phyloP scores from a whole-genome alignment of 2,113 vertebrate genomes.

The Hipposideros armiger region DNA sequence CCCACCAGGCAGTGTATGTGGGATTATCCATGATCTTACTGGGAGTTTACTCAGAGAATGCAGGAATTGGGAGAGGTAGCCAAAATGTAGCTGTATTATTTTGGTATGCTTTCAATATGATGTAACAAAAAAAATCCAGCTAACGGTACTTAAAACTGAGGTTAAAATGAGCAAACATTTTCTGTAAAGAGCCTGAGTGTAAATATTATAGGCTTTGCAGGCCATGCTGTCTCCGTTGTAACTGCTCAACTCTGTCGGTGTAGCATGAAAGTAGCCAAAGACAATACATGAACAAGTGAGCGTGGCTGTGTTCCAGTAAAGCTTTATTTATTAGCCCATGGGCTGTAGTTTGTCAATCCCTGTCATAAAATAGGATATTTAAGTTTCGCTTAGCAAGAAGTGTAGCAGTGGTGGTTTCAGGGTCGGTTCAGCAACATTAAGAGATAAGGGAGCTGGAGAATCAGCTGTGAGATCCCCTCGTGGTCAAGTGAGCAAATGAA shows the following conservation, averaged over 20 bases:
- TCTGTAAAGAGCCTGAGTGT: background rate
- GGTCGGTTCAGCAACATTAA: background rate
- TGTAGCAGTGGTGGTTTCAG: background rate
- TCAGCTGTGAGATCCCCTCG: background rate
- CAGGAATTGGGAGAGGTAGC: background rate
- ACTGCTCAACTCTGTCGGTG: background rate
- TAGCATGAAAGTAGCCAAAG: background rate
- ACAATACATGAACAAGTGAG: background rate
- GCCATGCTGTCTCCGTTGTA: background rate
- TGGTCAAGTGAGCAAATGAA: background rate
- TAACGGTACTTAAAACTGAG: background rate
- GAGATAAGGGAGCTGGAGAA: background rate
- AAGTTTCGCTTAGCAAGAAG: background rate
- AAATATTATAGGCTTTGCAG: background rate
- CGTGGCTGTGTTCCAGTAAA: background rate
- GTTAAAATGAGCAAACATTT: background rate
- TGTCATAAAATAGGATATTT: background rate
- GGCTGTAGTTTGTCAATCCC: background rate
- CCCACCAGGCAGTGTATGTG: background rate
- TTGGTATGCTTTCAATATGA: background rate
- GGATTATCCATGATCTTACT: background rate
- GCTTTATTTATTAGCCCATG: background rate
- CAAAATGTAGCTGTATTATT: background rate
- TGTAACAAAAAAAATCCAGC: conserved; percentile 10
- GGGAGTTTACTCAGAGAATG: background rate